Base-by-base conservation (phyloP, 2,797 vertebrate genomes). In the Clamator glandarius region DNA sequence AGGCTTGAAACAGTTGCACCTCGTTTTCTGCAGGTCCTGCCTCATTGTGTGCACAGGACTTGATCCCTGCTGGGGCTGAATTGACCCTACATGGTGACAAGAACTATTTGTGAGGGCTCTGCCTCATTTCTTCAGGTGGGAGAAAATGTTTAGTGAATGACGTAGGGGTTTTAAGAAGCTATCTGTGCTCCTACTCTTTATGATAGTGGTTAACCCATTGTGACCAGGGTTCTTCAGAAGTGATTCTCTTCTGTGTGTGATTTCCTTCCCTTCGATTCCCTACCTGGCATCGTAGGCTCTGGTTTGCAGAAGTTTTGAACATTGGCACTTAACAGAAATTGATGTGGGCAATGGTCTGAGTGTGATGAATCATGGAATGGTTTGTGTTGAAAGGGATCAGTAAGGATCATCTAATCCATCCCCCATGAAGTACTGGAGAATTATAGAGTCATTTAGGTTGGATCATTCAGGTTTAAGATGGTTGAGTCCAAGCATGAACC, bases 41-140 rank as follows among this genome's bases (percentile, higher is more conserved):
- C 35, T 75, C 1, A 0, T 44, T 93, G 48, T 58, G 20, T 55
- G 55, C 20, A 0, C 1, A 3, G 41, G 36, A 42, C 21, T 83
- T 0, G 0, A 2, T 61, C 39, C 62, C 24, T 42, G 11, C 39
- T 76, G 72, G 59, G 55, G 6, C 7, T 17, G 24, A 26, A 3
- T 46, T 42, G 19, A 58, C 48, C 15, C 0, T 8, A 1, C 0
- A 13, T 59, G 39, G 55, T 84, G 82, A 28, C 58, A 81, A 39
- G 63, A 89, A 1, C 23, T 12, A 1, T 23, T 39, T 57, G 33
- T 28, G 8, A 42, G 31, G 46, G 35, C 8, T 61, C 44, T 74
- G 61, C 64, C 78, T 78, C 12, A 0, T 68, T 82, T 58, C 81
- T 85, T 62, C 39, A 50, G 66, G 59, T 29, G 25, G 46, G 51